Percentiles rank a stretch among this genome's conserved stretches.
Evolutionary conservation across 2,888 invertebrate genomes (phyloP).

Genomic region (Parnassius mnemosyne): DNA sequence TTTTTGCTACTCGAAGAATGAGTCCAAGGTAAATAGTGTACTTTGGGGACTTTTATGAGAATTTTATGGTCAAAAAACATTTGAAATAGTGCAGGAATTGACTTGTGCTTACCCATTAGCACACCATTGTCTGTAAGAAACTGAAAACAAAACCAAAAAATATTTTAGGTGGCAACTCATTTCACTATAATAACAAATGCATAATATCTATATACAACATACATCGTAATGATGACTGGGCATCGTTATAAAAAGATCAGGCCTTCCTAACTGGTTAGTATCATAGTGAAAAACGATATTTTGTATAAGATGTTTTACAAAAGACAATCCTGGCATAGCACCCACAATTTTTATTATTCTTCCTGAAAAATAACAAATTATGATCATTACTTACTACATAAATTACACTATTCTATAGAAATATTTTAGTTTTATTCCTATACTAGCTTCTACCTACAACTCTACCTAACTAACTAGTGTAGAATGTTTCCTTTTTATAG

Average conservation of each 20-base stretch:
- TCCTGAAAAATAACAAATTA: constrained; percentile 52
- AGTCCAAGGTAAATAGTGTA: constrained; percentile 85
- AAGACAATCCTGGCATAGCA: constrained; percentile 75
- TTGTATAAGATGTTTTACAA: constrained; percentile 83
- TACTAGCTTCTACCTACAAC: no score
- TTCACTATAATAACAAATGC: constrained; percentile 4
- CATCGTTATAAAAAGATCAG: constrained; percentile 82
- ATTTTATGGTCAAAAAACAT: constrained; percentile 83
- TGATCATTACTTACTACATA: no score
- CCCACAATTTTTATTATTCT: constrained; percentile 82
- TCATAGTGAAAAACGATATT: constrained; percentile 81
- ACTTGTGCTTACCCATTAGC: constrained; percentile 81
- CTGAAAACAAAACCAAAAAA: constrained; percentile 43
- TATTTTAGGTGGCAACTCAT: constrained; percentile 1
- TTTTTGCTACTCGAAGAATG: constrained; percentile 49
- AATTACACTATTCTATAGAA: no score
- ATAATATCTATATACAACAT: constrained; percentile 35
- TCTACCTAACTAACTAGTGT: no score
- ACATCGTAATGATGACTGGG: constrained; percentile 83
- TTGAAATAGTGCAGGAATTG: constrained; percentile 83
- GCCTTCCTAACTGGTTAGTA: constrained; percentile 79
- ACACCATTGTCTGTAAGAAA: constrained; percentile 78
- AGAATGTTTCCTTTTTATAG: no score
- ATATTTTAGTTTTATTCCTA: no score
- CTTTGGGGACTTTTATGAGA: constrained; percentile 81